A percentile compares a stretch with the other conserved stretches of the same genome.
Evolutionary conservation across 2,888 invertebrate genomes (phyloP).

Genomic region (Scaptomyza flava): DNA sequence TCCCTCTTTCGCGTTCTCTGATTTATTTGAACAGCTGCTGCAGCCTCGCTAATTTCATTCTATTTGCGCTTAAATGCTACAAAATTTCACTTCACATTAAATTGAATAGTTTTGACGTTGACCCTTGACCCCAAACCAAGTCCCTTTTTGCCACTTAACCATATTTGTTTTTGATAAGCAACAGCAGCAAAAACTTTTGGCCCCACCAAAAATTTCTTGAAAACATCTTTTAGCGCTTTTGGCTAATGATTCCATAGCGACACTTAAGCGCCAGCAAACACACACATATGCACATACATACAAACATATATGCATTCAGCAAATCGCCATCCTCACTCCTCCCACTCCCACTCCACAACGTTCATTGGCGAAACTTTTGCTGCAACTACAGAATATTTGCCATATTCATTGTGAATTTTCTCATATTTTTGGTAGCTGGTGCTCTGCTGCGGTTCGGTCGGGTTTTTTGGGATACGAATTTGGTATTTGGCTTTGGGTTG

Average conservation of each 20-base stretch:
- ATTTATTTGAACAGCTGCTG: slow-evolving; percentile 29
- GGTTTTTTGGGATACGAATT: slow-evolving; percentile 21
- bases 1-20: neutral
- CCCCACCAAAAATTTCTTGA: slow-evolving; percentile 23
- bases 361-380: slow-evolving; percentile 44
- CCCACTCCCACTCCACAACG: neutral
- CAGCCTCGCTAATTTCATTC: slow-evolving; percentile 69
- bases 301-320: slow-evolving; percentile 17
- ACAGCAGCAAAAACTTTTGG: slow-evolving; percentile 32
- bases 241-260: slow-evolving; percentile 50
- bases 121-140: slow-evolving; percentile 27
- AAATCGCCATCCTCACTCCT: neutral
- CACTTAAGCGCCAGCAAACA: slow-evolving; percentile 40
- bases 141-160: slow-evolving; percentile 15
- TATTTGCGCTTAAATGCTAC: slow-evolving; percentile 68
- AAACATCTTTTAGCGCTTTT: slow-evolving; percentile 43
- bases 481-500: slow-evolving; percentile 17
- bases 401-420: slow-evolving; percentile 55
- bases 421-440: slow-evolving; percentile 18
- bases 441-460: slow-evolving; percentile 6
- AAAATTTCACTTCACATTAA: slow-evolving; percentile 53
- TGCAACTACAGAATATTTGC: slow-evolving; percentile 66
- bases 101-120: slow-evolving; percentile 51
- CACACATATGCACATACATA: neutral
- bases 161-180: slow-evolving; percentile 51